These are phyloP conservation scores for Malacosoma neustria DNA, from an alignment of 2,888 invertebrate genomes.

Conservation along the genomic window DNA sequence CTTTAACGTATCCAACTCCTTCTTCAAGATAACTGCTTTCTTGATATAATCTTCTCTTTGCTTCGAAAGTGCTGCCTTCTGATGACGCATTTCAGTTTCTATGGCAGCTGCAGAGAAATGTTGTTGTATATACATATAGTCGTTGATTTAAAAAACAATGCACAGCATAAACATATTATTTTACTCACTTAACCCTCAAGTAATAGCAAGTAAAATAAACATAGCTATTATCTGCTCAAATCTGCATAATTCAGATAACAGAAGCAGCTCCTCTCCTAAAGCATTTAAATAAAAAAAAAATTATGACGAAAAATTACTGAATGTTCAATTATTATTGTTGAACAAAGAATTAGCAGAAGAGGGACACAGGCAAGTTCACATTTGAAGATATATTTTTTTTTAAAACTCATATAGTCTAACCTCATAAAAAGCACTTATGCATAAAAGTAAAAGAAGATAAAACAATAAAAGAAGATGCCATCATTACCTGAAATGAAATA, in stretches of 20 bases:
- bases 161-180: too few species aligned
- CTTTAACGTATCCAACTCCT: constrained; percentile 85
- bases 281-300: too few species aligned
- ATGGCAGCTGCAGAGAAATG: constrained; percentile 76
- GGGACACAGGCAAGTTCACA: background rate
- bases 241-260: constrained; percentile 2
- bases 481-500: background rate
- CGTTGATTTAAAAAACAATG: too few species aligned
- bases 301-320: too few species aligned
- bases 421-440: too few species aligned
- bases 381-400: too few species aligned
- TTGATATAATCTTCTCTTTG: constrained; percentile 88
- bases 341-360: background rate
- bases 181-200: constrained; percentile 16
- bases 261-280: background rate
- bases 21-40: constrained; percentile 82
- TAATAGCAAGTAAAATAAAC: constrained; percentile 21
- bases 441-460: too few species aligned
- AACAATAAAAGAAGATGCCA: background rate
- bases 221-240: constrained; percentile 22
- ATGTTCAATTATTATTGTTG: too few species aligned
- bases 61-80: constrained; percentile 85
- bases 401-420: too few species aligned
- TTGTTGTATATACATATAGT: too few species aligned
- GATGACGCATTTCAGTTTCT: constrained; percentile 87